phyloP scores from a whole-genome alignment of 2,113 vertebrate species.

The Tricholaema leucomelas region DNA sequence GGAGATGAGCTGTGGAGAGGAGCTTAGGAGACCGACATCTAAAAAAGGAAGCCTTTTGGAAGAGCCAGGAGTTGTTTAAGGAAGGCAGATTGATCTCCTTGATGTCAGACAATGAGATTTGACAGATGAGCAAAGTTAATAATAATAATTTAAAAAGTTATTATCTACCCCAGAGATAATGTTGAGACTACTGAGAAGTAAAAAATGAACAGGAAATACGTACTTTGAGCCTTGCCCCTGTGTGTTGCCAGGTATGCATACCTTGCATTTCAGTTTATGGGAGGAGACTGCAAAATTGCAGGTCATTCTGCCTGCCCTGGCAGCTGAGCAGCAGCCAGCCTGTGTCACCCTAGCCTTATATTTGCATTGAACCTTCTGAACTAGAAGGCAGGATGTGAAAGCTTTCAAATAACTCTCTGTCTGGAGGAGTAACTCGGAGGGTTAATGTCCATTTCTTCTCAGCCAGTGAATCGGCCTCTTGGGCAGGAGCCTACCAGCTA shows the following conservation, averaged over 20 bases:
- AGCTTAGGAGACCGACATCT: slow-evolving; percentile 21
- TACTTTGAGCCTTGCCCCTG: background rate
- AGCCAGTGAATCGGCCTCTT: background rate
- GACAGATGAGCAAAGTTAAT: slow-evolving; percentile 23
- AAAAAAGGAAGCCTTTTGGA: slow-evolving; percentile 29
- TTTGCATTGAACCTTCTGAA: background rate
- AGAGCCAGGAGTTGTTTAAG: slow-evolving; percentile 37
- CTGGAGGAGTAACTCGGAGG: too few species aligned
- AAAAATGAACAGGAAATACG: background rate
- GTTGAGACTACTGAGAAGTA: background rate
- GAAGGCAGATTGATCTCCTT: slow-evolving; percentile 34
- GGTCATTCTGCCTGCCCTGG: background rate
- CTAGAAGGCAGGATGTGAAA: background rate
- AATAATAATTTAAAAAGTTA: background rate
- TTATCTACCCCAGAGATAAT: background rate
- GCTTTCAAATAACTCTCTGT: background rate
- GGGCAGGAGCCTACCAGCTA: background rate
- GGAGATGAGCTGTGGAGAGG: slow-evolving; percentile 43
- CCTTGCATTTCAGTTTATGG: background rate
- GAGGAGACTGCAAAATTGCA: background rate
- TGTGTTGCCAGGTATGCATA: background rate
- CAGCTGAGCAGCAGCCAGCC: background rate
- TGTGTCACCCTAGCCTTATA: background rate
- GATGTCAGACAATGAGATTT: slow-evolving; percentile 27
- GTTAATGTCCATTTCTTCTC: background rate